These are phyloP conservation scores for Drosophila prostipennis DNA, from an alignment of 2,888 invertebrate genomes.

Conservation along the genomic window DNA sequence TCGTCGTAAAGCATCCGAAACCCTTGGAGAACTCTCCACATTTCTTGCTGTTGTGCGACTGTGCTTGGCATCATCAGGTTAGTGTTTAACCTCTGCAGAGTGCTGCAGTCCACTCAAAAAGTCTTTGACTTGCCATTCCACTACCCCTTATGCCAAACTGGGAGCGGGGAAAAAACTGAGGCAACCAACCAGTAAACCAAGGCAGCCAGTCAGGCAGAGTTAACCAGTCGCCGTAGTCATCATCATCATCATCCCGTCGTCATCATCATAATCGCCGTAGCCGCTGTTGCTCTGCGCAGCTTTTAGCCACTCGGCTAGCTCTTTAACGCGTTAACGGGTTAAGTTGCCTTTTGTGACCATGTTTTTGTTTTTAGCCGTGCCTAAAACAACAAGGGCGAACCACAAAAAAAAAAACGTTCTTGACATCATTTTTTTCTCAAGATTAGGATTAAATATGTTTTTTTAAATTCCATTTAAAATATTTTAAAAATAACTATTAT, in stretches of 20 bases:
- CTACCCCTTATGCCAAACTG: slow-evolving; percentile 3
- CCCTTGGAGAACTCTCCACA: slow-evolving; percentile 13
- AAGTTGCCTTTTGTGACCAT: slow-evolving; percentile 70
- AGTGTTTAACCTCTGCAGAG: slow-evolving; percentile 76
- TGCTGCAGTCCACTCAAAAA: slow-evolving; percentile 75
- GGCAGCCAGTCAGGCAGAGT: slow-evolving; percentile 53
- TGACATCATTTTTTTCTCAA: background rate
- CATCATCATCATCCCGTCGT: slow-evolving; percentile 14
- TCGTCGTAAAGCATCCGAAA: background rate
- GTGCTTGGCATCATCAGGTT: slow-evolving; percentile 61
- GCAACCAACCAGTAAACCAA: slow-evolving; percentile 54
- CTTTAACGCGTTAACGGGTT: slow-evolving; percentile 80
- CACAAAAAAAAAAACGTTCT: background rate
- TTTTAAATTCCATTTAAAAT: no score
- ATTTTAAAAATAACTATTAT: background rate
- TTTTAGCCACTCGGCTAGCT: slow-evolving; percentile 76
- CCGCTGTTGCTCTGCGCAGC: slow-evolving; percentile 49
- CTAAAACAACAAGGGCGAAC: slow-evolving; percentile 40
- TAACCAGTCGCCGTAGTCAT: slow-evolving; percentile 41
- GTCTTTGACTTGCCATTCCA: slow-evolving; percentile 72
- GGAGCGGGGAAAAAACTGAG: slow-evolving; percentile 26
- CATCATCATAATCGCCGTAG: slow-evolving; percentile 10
- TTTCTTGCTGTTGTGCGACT: slow-evolving; percentile 46
- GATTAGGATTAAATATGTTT: background rate
- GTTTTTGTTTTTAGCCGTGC: slow-evolving; percentile 35